Evolutionary conservation across 2,888 invertebrate species (phyloP).

Genomic region (Pseudococcus viburni): DNA sequence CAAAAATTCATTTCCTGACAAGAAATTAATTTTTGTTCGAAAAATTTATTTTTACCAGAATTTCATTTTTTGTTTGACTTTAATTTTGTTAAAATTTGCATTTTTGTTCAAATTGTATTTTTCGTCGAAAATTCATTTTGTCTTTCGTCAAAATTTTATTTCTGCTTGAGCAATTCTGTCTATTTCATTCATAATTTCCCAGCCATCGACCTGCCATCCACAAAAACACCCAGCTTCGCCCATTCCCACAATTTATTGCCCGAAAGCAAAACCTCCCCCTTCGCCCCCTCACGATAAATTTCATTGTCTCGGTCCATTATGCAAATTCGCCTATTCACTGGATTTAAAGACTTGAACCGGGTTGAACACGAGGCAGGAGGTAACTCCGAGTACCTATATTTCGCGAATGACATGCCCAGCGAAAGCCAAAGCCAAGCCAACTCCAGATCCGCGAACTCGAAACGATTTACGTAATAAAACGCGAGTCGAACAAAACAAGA

Average conservation of each 20-base stretch:
- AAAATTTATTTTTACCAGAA: too few species aligned
- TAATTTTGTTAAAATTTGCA: too few species aligned
- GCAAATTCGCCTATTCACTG: neutral
- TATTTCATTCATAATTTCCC: neutral
- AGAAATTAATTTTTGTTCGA: too few species aligned
- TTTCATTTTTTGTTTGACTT: too few species aligned
- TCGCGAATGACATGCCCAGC: conserved; percentile 14
- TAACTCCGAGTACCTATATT: neutral
- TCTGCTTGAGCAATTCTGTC: too few species aligned
- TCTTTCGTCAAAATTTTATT: too few species aligned
- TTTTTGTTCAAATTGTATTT: too few species aligned
- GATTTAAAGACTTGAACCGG: neutral
- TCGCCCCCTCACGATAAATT: neutral
- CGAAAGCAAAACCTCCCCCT: neutral
- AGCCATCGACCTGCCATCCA: neutral
- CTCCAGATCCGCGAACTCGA: conserved; percentile 29
- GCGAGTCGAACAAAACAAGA: neutral
- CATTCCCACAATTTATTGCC: neutral
- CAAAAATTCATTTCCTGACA: too few species aligned
- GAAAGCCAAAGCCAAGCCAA: neutral
- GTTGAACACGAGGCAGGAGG: neutral
- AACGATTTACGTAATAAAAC: conserved; percentile 30
- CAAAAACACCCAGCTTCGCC: neutral
- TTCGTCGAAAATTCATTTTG: too few species aligned
- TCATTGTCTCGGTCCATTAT: neutral